Evolutionary conservation across 1,140 invertebrate genomes (phyloP).

Genomic region (Ostrea denselamellosa): DNA sequence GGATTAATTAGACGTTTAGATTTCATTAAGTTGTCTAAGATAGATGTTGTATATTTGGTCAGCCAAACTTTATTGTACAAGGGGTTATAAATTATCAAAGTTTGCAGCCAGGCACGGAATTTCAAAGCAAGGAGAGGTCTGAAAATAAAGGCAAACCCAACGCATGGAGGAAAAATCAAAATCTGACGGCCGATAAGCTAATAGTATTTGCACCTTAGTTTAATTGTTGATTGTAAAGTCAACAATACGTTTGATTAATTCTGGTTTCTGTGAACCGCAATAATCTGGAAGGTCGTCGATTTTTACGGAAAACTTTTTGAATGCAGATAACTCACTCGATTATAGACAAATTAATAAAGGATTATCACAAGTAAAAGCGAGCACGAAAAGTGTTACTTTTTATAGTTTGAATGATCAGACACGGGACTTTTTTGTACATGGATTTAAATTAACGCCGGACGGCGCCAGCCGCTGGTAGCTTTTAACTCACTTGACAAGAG

Average conservation of each 20-base stretch:
- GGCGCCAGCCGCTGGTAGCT: slow-evolving; percentile 9
- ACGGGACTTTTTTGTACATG: slow-evolving; percentile 15
- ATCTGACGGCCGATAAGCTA: neutral
- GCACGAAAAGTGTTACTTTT: slow-evolving; percentile 31
- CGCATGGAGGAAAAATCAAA: slow-evolving; percentile 10
- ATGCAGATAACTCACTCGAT: slow-evolving; percentile 37
- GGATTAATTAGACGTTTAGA: slow-evolving; percentile 31
- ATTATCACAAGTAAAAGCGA: slow-evolving; percentile 33
- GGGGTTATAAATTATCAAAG: slow-evolving; percentile 17
- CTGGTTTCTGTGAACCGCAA: neutral
- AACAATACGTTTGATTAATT: slow-evolving; percentile 33
- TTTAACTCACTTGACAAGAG: slow-evolving; percentile 36
- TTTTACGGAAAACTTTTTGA: slow-evolving; percentile 31
- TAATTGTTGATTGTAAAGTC: slow-evolving; percentile 28
- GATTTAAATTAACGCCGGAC: slow-evolving; percentile 17
- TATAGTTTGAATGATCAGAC: slow-evolving; percentile 33
- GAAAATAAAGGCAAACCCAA: slow-evolving; percentile 18
- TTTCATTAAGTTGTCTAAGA: slow-evolving; percentile 10
- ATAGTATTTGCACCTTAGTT: slow-evolving; percentile 32
- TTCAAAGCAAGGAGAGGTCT: slow-evolving; percentile 6
- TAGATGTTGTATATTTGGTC: neutral
- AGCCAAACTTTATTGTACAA: slow-evolving; percentile 16
- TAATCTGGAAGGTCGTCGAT: slow-evolving; percentile 1
- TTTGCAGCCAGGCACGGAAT: neutral
- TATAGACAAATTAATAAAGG: slow-evolving; percentile 26